Percentiles rank a stretch among this genome's conserved stretches.
These are phyloP conservation scores for Mico argentatus DNA, from an alignment of 2,797 vertebrate genomes.

Conservation along the genomic window DNA sequence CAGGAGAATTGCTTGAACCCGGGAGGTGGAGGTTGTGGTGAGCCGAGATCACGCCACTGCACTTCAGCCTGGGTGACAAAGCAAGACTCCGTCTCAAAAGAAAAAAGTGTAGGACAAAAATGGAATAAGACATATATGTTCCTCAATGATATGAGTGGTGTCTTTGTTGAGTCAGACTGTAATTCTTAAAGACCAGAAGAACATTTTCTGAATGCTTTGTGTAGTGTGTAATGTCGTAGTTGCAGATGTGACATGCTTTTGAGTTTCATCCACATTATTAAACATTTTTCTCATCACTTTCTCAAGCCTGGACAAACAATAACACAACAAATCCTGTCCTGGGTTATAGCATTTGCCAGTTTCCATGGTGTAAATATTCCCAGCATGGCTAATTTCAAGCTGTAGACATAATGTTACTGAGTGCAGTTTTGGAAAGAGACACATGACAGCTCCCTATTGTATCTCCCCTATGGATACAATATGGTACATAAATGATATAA, in stretches of 20 bases:
- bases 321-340: not conserved
- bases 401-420: not conserved
- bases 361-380: not conserved
- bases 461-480: not conserved
- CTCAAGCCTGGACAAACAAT: not conserved
- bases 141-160: not conserved
- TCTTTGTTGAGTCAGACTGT: not conserved
- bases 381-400: rapidly evolving
- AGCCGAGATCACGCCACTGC: not conserved
- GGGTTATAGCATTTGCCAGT: not conserved
- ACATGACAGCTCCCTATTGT: not conserved
- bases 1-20: not conserved
- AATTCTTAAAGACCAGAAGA: not conserved
- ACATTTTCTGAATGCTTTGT: not conserved
- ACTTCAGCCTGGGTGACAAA: not conserved
- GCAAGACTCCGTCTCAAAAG: not conserved
- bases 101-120: not conserved
- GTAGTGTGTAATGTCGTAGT: too few species aligned
- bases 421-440: not conserved
- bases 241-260: not conserved
- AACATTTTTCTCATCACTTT: not conserved
- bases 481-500: not conserved
- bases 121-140: not conserved
- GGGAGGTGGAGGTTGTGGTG: not conserved
- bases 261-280: not conserved